Evolutionary conservation across 2,797 vertebrate genomes (phyloP).

Genomic region (Emydoidea blandingii): DNA sequence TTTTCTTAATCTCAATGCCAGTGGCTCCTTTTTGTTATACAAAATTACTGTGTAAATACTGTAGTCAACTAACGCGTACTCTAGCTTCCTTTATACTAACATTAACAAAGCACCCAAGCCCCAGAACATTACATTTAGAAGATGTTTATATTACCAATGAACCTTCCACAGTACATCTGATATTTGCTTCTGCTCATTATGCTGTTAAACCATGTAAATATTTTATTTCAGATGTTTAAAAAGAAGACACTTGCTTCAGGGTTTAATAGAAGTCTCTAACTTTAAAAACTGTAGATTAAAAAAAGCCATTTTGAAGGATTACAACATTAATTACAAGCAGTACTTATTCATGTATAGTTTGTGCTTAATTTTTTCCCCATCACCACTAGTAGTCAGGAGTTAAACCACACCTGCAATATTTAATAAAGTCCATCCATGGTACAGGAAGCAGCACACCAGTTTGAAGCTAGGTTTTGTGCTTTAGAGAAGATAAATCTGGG

Average conservation of each 20-base stretch:
- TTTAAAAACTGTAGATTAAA: background rate
- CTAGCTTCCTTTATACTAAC: background rate
- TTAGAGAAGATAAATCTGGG: background rate
- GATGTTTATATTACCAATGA: background rate
- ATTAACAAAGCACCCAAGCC: background rate
- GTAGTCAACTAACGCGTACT: background rate
- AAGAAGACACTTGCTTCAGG: background rate
- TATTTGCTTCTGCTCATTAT: background rate
- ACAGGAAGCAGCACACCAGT: background rate
- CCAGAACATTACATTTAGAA: background rate
- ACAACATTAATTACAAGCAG: background rate
- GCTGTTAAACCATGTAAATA: background rate
- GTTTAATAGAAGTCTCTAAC: background rate
- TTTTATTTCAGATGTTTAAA: background rate
- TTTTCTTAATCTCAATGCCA: background rate
- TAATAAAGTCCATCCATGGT: background rate
- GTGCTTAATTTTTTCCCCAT: no score
- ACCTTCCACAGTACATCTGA: background rate
- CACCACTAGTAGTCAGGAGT: background rate
- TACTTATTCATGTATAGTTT: background rate
- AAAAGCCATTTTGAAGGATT: background rate
- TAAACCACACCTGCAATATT: background rate
- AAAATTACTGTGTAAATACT: background rate
- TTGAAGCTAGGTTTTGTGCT: background rate
- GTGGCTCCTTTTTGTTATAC: background rate